Evolutionary conservation across 1,140 invertebrate genomes (phyloP).

Genomic region (Drosophila mojavensis): DNA sequence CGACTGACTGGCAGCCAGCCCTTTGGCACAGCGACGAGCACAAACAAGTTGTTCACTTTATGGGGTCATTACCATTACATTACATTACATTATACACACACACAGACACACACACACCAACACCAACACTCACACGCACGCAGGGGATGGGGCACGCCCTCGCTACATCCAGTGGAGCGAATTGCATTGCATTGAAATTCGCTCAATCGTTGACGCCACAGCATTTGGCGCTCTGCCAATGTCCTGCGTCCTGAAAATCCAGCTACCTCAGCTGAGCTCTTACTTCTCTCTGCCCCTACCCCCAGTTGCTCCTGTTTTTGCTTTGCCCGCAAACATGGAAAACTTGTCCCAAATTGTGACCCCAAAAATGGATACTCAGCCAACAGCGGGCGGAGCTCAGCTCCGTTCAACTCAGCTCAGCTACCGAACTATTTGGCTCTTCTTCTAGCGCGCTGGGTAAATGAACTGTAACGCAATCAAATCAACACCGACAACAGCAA

Average conservation of each 20-base stretch:
- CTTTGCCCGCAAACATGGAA: constrained; percentile 13
- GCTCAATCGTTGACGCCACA: constrained; percentile 66
- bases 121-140: background rate
- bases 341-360: constrained; percentile 38
- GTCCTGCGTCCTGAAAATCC: constrained; percentile 9
- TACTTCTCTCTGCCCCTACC: too few species aligned
- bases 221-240: constrained; percentile 69
- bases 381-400: background rate
- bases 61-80: constrained; percentile 82
- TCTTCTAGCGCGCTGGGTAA: constrained; percentile 56
- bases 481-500: constrained; percentile 63
- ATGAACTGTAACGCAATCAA: constrained; percentile 83
- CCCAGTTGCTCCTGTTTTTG: background rate
- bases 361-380: constrained; percentile 33
- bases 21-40: constrained; percentile 53
- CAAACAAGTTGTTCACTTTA: constrained; percentile 82
- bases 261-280: background rate
- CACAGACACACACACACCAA: background rate
- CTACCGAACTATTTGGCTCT: background rate
- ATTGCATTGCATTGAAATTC: constrained; percentile 80
- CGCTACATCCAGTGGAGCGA: constrained; percentile 57
- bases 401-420: too few species aligned
- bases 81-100: constrained; percentile 56
- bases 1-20: constrained; percentile 73
- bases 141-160: constrained; percentile 21